Percentiles rank a stretch among this genome's conserved stretches.
Evolutionary conservation across 2,113 vertebrate species (phyloP).

Genomic region (Hippotragus niger): DNA sequence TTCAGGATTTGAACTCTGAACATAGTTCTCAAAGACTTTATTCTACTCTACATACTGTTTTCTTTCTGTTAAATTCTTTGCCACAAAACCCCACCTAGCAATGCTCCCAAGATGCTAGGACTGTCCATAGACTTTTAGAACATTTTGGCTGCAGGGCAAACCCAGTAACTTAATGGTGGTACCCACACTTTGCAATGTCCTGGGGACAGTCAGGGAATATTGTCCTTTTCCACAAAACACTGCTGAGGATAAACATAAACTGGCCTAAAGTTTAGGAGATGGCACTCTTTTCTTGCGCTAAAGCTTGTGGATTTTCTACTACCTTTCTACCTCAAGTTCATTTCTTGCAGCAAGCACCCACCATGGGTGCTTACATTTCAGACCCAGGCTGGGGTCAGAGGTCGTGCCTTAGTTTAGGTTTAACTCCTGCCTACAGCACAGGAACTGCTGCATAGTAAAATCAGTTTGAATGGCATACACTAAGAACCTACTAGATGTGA

Average conservation of each 20-base stretch:
- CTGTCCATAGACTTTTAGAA: background rate
- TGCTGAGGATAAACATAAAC: background rate
- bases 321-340: background rate
- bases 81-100: background rate
- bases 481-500: background rate
- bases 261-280: background rate
- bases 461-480: background rate
- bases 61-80: background rate
- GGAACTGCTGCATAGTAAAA: background rate
- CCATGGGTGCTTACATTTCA: background rate
- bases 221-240: background rate
- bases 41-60: background rate
- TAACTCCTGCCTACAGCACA: background rate
- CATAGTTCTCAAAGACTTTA: background rate
- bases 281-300: background rate
- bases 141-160: background rate
- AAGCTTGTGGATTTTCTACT: background rate
- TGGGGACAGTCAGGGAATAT: background rate
- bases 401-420: background rate
- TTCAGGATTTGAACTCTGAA: background rate
- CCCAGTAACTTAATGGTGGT: background rate
- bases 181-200: background rate
- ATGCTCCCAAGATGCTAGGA: background rate
- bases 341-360: background rate
- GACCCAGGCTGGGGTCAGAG: background rate